These are phyloP conservation scores for Drosophila neocordata DNA, from an alignment of 1,140 invertebrate genomes.

Conservation along the genomic window DNA sequence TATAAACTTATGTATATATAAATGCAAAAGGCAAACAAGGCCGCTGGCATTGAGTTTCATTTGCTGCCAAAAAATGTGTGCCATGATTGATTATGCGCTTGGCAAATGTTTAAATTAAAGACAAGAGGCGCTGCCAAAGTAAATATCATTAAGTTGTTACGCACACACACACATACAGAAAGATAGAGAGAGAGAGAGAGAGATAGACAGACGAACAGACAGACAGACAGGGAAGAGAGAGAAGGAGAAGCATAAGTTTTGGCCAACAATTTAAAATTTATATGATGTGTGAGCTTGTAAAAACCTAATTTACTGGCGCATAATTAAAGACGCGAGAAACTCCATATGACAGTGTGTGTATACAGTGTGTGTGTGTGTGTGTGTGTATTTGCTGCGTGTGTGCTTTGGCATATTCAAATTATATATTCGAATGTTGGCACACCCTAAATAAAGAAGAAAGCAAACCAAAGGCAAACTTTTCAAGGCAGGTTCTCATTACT, in stretches of 20 bases:
- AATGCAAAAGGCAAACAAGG: conserved; percentile 44
- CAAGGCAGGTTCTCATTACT: not conserved
- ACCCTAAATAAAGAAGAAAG: conserved; percentile 15
- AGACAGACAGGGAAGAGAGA: conserved; percentile 3
- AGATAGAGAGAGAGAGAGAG: not conserved
- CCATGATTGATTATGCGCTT: conserved; percentile 73
- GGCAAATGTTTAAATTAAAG: conserved; percentile 78
- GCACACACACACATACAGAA: conserved; percentile 26
- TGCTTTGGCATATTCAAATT: conserved; percentile 50
- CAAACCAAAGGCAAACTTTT: conserved; percentile 15
- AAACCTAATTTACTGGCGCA: conserved; percentile 77
- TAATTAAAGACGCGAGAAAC: conserved; percentile 62
- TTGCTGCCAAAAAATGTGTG: conserved; percentile 60
- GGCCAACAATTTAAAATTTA: conserved; percentile 76
- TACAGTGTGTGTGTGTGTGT: too few relatives aligned
- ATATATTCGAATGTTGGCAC: conserved; percentile 47
- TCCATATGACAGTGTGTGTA: too few relatives aligned
- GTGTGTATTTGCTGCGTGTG: conserved; percentile 19
- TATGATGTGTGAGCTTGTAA: conserved; percentile 79
- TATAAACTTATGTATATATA: not conserved
- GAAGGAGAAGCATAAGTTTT: conserved; percentile 37
- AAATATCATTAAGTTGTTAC: conserved; percentile 74
- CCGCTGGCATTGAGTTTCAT: conserved; percentile 57
- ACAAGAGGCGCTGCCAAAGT: conserved; percentile 42
- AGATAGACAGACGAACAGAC: too few relatives aligned